phyloP scores from a whole-genome alignment of 1,140 invertebrate genomes.

The Camponotus floridanus region DNA sequence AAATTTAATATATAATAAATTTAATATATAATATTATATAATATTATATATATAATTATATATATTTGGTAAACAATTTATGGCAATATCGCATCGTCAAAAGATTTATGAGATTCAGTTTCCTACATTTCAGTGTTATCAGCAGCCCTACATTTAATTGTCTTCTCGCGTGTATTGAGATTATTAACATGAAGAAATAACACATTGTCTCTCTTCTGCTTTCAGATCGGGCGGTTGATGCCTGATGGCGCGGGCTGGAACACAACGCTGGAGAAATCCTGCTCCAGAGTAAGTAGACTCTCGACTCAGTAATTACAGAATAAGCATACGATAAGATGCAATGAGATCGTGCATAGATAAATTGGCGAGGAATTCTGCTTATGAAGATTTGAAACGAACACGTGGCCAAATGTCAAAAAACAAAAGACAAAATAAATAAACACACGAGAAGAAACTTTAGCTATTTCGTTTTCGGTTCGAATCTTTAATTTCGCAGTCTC shows the following conservation, averaged over 20 bases:
- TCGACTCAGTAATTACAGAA: not conserved
- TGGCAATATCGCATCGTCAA: too few relatives aligned
- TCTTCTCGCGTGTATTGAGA: not conserved
- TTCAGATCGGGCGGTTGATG: slow-evolving; percentile 84
- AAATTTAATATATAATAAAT: too few relatives aligned
- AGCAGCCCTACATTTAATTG: not conserved
- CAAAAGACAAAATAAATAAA: not conserved
- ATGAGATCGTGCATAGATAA: slow-evolving; percentile 1
- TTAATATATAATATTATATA: too few relatives aligned
- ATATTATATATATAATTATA: too few relatives aligned
- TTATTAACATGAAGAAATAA: slow-evolving; percentile 1
- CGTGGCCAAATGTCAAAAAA: not conserved
- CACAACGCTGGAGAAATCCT: slow-evolving; percentile 86
- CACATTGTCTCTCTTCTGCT: slow-evolving; percentile 51
- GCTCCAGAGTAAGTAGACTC: slow-evolving; percentile 85
- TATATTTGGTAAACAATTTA: too few relatives aligned
- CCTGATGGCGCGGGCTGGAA: slow-evolving; percentile 86
- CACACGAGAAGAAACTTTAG: not conserved
- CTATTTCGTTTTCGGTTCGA: not conserved
- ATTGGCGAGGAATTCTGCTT: not conserved
- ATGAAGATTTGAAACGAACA: not conserved
- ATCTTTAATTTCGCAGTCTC: not conserved
- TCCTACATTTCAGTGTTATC: too few relatives aligned
- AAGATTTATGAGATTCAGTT: too few relatives aligned
- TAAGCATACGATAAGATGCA: slow-evolving; percentile 26